A percentile compares a stretch with the other conserved stretches of the same genome.
Conservation (phyloP, 2,888 invertebrate species). For the Anthophora plumipes region DNA sequence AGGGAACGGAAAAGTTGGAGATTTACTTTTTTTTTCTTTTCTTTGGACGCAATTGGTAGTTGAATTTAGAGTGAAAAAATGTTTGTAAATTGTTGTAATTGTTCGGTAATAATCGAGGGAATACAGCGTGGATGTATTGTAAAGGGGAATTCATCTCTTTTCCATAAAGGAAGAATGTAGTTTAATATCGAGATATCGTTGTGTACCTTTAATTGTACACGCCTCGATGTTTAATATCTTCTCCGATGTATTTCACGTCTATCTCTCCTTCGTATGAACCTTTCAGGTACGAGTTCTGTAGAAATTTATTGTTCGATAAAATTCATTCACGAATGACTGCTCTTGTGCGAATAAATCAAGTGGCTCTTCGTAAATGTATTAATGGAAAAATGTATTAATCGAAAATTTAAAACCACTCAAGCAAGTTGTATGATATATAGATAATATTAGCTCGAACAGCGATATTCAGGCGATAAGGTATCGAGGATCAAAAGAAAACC, state of each 20-base stretch:
- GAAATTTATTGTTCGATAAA: not conserved
- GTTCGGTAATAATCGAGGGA: constrained; percentile 4
- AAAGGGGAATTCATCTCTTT: constrained; percentile 15
- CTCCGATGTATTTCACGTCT: constrained; percentile 19
- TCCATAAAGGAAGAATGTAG: constrained; percentile 35
- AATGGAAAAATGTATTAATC: too few species aligned
- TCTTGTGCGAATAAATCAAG: not conserved
- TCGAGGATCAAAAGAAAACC: too few species aligned
- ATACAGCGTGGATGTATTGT: constrained; percentile 9
- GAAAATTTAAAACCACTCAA: too few species aligned
- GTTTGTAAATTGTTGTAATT: too few species aligned
- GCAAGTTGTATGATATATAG: too few species aligned
- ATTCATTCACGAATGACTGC: not conserved
- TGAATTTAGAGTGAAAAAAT: too few species aligned
- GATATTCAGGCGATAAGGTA: too few species aligned
- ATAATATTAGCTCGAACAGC: too few species aligned
- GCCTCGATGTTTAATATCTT: constrained; percentile 38
- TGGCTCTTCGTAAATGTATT: too few species aligned
- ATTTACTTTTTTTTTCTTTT: too few species aligned
- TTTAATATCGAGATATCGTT: constrained; percentile 39
- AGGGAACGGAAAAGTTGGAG: not conserved
- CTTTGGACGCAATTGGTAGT: not conserved
- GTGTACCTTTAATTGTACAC: constrained; percentile 34
- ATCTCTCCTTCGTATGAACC: not conserved
- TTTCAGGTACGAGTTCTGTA: too few species aligned